phyloP scores from a whole-genome alignment of 92 coral and sea anemone genomes.

The Metridium senile region DNA sequence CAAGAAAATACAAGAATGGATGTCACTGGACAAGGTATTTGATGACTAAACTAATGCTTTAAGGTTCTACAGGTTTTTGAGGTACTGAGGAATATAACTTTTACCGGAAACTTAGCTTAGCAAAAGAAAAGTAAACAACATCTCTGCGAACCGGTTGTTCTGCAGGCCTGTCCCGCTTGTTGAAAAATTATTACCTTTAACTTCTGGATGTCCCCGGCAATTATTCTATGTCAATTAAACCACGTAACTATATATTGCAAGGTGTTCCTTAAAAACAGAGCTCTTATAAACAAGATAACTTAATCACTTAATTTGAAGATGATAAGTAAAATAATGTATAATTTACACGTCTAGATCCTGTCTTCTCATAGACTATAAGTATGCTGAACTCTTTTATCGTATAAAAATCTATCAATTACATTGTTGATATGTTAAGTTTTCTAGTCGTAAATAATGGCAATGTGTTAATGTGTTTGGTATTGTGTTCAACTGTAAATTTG shows the following conservation, averaged over 20 bases:
- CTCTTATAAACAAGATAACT: background rate
- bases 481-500: too few relatives aligned
- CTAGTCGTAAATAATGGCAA: background rate
- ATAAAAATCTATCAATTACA: background rate
- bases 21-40: conserved; percentile 84
- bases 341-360: too few relatives aligned
- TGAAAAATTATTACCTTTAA: background rate
- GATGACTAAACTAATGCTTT: background rate
- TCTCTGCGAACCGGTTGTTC: too few relatives aligned
- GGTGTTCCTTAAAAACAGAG: background rate
- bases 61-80: background rate
- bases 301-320: background rate
- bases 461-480: too few relatives aligned
- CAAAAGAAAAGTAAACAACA: too few relatives aligned
- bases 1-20: conserved; percentile 85
- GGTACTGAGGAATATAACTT: background rate
- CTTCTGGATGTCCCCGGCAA: background rate
- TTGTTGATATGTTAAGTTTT: background rate
- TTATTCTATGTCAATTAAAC: background rate
- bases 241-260: background rate
- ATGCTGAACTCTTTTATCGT: too few relatives aligned
- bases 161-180: background rate
- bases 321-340: background rate
- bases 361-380: too few relatives aligned
- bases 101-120: background rate